Conservation (phyloP, 2,888 invertebrate species). For the Metacarcinus magister region DNA sequence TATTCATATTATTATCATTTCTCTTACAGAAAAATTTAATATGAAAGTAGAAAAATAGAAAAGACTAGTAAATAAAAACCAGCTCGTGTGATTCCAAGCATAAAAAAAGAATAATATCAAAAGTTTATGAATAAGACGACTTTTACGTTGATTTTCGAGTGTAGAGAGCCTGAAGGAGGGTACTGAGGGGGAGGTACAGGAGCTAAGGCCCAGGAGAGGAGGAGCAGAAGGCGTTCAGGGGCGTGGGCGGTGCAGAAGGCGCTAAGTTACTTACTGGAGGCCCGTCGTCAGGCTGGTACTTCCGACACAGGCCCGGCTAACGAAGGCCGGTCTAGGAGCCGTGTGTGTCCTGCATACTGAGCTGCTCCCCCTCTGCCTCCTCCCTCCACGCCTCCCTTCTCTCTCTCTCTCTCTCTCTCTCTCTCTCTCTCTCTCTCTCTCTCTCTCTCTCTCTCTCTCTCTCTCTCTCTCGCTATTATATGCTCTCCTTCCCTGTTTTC, state of each 20-base stretch:
- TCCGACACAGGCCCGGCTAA: constrained; percentile 69
- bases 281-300: constrained; percentile 62
- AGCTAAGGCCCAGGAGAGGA: neutral
- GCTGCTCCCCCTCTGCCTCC: neutral
- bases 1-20: neutral
- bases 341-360: constrained; percentile 68
- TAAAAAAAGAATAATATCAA: neutral
- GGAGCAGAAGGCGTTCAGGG: neutral
- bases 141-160: neutral
- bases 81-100: neutral
- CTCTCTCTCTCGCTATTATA: neutral
- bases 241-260: constrained; percentile 51
- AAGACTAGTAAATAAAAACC: no score
- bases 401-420: neutral
- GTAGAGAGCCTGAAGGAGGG: neutral
- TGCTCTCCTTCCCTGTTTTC: neutral
- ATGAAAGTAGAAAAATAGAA: neutral
- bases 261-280: constrained; percentile 68
- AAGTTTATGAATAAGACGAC: neutral
- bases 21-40: neutral
- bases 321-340: constrained; percentile 67
- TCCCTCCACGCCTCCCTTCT: neutral
- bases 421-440: neutral
- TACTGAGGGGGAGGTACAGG: neutral
- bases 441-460: constrained; percentile 15